Base-by-base conservation (phyloP, 2,797 vertebrate species). In the Lindbergichthys nudifrons region DNA sequence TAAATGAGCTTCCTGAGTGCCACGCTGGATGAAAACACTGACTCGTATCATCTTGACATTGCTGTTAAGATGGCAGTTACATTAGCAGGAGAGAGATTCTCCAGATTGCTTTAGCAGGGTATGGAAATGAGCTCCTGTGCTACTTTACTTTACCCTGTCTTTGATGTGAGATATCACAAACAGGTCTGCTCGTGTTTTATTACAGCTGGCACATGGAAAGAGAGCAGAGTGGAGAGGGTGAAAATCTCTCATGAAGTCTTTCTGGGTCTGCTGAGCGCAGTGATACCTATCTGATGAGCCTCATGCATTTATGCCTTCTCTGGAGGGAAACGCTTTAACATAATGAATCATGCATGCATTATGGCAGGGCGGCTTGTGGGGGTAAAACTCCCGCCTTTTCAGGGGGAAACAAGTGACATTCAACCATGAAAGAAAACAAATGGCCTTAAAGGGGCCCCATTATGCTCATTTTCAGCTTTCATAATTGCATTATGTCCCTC, bases 91-190 rank as follows among this genome's bases (percentile, higher is more conserved):
- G 73, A 87, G 70, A 77, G 79, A 84, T 77, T 81, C 80, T 79
- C 57, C 58, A 69, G 65, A 74, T 85, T 77, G 77, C 75, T 86
- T 84, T 50, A 72, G 86, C 86, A 67, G 48, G 54, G 42, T 71
- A 85, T 88, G 87, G 73, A 89, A 87, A 92, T 91, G 68, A 90
- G 88, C 41, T 76, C 70, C 71, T 65, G 72, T 82, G 84, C 84
- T 84, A 86, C 82, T 88, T 87, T 69, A 68, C 75, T 72, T 73
- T 73, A 50, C 73, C 79, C 63, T 13, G 54, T 71, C 87, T 92
- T 90, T 93, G 90, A 92, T 87, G 88, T 87, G 79, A 39, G 70
- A 75, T 81, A 86, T 77, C 88, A 70, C 79, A 86, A 88, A 83
- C 82, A 84, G 78, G 79, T 83, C 80, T 79, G 76, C 77, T 70